Conservation (phyloP, 2,888 invertebrate genomes). For the Thereva unica region DNA sequence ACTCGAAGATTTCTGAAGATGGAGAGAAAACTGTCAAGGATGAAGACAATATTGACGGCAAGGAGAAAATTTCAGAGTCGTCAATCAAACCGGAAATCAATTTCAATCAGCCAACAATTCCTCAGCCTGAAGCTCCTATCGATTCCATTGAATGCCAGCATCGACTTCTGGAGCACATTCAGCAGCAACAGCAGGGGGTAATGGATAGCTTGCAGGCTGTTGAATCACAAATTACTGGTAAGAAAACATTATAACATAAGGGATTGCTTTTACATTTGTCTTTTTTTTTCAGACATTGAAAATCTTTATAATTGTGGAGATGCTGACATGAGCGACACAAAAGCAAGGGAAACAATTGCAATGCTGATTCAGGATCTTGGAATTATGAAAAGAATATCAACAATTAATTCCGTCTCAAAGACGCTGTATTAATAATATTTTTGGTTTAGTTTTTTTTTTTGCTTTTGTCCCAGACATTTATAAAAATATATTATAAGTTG, state of each 20-base stretch:
- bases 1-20: neutral
- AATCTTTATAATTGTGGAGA: too few species aligned
- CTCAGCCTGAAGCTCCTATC: conserved; percentile 81
- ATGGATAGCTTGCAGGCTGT: conserved; percentile 73
- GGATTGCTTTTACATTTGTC: conserved; percentile 7
- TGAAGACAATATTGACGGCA: neutral
- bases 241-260: conserved; percentile 42
- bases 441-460: too few species aligned
- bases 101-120: conserved; percentile 58
- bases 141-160: conserved; percentile 77
- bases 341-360: conserved; percentile 73
- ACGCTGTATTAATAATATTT: too few species aligned
- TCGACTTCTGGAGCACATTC: conserved; percentile 76
- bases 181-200: conserved; percentile 73
- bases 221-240: conserved; percentile 75
- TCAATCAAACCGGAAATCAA: conserved; percentile 50
- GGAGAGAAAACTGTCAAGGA: neutral
- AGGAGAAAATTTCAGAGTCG: neutral
- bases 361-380: conserved; percentile 75
- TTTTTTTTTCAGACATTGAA: neutral
- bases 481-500: too few species aligned
- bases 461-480: too few species aligned
- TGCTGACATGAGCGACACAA: conserved; percentile 50
- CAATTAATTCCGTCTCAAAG: conserved; percentile 56
- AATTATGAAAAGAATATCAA: conserved; percentile 69